A percentile compares a stretch with the other conserved stretches of the same genome.
Conservation (phyloP, 2,797 vertebrate species). For the Cephalopachus bancanus region DNA sequence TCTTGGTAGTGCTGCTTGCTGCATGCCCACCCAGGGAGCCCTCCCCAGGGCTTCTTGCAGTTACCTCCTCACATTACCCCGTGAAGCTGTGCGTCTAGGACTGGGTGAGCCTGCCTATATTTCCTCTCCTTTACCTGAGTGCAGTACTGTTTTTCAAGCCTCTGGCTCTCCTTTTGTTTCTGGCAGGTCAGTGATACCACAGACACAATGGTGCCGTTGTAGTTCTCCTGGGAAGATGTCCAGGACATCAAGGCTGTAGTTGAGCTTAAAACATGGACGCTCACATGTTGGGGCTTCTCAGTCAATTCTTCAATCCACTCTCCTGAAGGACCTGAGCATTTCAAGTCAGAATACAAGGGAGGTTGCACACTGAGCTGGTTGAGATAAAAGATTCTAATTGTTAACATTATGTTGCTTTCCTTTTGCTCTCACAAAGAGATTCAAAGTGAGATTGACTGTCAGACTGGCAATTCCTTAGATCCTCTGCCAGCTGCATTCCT, state of each 20-base stretch:
- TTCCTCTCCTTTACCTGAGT: conserved; percentile 89
- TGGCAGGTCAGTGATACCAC: conserved; percentile 95
- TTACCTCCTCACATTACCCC: no score
- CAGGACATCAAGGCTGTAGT: conserved; percentile 94
- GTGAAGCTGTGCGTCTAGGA: rapidly evolving
- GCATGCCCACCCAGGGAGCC: rapidly evolving
- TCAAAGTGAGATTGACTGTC: not conserved
- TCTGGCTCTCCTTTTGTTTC: conserved; percentile 94
- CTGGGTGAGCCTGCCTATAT: rapidly evolving
- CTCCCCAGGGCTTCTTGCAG: rapidly evolving
- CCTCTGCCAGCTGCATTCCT: not conserved
- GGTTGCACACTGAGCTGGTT: not conserved
- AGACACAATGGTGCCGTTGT: conserved; percentile 93
- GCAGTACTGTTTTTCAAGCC: conserved; percentile 96
- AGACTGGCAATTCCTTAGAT: not conserved
- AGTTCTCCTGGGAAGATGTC: conserved; percentile 89
- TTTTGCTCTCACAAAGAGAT: not conserved
- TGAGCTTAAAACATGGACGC: conserved; percentile 91
- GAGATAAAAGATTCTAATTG: not conserved
- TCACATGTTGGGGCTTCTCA: conserved; percentile 93
- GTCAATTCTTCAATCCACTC: conserved; percentile 95
- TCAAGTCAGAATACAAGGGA: conserved; percentile 52
- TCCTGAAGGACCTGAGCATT: conserved; percentile 89
- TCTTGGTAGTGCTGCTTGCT: not conserved
- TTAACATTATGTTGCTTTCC: not conserved